Evolutionary conservation across 2,113 vertebrate genomes (phyloP), one percentile per base, ranked within the genome.

Genomic region (Oryzias celebensis): DNA sequence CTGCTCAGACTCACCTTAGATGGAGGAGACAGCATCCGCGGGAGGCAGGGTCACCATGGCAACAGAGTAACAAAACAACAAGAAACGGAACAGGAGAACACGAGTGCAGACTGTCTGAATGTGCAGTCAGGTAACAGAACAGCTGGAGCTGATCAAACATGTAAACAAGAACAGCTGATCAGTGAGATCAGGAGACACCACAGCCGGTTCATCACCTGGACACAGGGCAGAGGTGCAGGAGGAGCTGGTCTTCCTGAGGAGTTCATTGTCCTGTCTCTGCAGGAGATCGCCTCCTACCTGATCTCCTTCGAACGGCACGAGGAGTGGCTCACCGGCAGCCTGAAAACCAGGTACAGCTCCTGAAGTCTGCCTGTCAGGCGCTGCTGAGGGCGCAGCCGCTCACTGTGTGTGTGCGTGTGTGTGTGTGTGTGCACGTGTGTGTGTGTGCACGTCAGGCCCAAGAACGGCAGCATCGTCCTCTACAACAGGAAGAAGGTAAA

Each of bases 401-500:
- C 22, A 48, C 36, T 8, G 36, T 12, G 36, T 10, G 31, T 10
- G 31, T 10, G 8, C 12, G 36, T 36, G 36, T 36, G 8, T 36
- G 36, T 36, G 2, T 8, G 31, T 36, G 31, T 8, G 31, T 36
- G 26, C 0, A 4, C 7, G 26, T 26, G 26, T 2, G 26, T 54
- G 0, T 52, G 8, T 61, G 36, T 60, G 16, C 59, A 14, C 57
- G 6, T 52, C 83, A 96, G 94, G 80, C 95, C 94, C 7, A 93
- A 92, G 82, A 96, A 96, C 23, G 95, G 95, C 69, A 95, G 93
- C 68, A 92, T 96, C 67, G 92, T 96, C 62, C 90, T 96, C 2
- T 96, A 96, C 85, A 96, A 96, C 80, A 90, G 95, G 36, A 96
- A 96, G 90, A 96, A 95, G 83, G 94, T 96, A 65, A 96, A 95